Percentiles rank a stretch among this genome's conserved stretches.
Evolutionary conservation across 2,888 invertebrate species (phyloP).

Genomic region (Linyphia triangularis): DNA sequence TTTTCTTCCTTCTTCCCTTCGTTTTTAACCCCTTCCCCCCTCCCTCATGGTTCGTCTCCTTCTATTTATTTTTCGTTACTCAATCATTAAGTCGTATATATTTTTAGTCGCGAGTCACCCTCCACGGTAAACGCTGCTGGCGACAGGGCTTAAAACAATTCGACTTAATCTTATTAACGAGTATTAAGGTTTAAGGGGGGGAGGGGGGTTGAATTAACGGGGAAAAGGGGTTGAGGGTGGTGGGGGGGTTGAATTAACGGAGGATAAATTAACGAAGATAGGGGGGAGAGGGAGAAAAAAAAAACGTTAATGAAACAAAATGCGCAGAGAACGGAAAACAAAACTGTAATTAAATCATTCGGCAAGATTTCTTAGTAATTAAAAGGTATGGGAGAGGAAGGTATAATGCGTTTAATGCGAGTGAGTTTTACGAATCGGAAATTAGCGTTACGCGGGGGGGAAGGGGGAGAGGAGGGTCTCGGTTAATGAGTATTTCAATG

Average conservation of each 20-base stretch:
- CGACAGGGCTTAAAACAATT: constrained; percentile 72
- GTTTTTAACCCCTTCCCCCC: not conserved
- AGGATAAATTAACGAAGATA: not conserved
- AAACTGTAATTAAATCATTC: constrained; percentile 73
- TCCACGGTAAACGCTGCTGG: constrained; percentile 56
- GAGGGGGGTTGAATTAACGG: constrained; percentile 1
- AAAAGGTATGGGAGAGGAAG: constrained; percentile 58
- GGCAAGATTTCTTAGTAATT: constrained; percentile 72
- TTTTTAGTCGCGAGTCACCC: constrained; percentile 57
- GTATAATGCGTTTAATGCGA: constrained; percentile 70
- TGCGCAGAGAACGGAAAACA: constrained; percentile 51
- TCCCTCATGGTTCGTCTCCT: too few species aligned
- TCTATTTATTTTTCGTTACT: constrained; percentile 29
- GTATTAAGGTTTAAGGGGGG: constrained; percentile 72
- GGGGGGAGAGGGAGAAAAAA: not conserved
- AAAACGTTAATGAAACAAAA: constrained; percentile 22
- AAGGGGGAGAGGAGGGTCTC: not conserved
- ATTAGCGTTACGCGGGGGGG: constrained; percentile 19
- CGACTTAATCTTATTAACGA: constrained; percentile 71
- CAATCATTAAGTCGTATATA: constrained; percentile 74
- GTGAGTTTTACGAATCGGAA: constrained; percentile 35
- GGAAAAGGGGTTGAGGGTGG: not conserved
- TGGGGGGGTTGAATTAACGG: constrained; percentile 60
- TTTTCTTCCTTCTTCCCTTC: constrained; percentile 33
- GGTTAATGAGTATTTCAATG: constrained; percentile 33